Conservation (phyloP, 1,140 invertebrate genomes). For the Drosophila sp. region DNA sequence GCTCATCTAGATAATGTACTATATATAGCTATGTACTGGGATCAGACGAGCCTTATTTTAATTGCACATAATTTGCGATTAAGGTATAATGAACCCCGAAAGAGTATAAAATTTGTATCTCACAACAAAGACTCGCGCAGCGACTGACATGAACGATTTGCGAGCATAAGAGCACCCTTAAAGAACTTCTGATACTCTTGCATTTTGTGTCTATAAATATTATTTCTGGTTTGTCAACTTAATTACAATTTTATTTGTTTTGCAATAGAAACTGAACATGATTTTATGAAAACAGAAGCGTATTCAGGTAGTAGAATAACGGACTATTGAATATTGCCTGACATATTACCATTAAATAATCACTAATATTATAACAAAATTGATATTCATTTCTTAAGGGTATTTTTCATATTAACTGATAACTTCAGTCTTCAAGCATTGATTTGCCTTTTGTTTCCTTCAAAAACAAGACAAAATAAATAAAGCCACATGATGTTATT, state of each 20-base stretch:
- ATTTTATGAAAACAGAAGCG: too few species aligned
- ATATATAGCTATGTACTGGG: background rate
- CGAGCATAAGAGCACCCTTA: constrained; percentile 7
- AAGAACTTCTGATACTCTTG: background rate
- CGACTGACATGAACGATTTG: background rate
- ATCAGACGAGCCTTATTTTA: background rate
- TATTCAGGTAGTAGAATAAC: too few species aligned
- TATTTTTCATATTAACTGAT: background rate
- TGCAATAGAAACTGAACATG: background rate
- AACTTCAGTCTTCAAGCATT: constrained; percentile 66
- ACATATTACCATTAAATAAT: too few species aligned
- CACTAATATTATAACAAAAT: background rate
- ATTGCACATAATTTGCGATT: background rate
- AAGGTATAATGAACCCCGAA: background rate
- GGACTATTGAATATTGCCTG: too few species aligned
- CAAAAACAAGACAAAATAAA: constrained; percentile 62
- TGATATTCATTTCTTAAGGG: constrained; percentile 1
- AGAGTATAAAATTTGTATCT: background rate
- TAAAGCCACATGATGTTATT: constrained; percentile 50
- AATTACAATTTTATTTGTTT: background rate
- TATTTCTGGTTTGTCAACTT: too few species aligned
- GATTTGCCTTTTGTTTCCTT: constrained; percentile 80
- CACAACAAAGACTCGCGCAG: background rate
- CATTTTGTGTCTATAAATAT: too few species aligned
- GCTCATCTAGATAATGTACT: background rate